Conservation (phyloP, 2,888 invertebrate genomes). For the Diloba caeruleocephala region DNA sequence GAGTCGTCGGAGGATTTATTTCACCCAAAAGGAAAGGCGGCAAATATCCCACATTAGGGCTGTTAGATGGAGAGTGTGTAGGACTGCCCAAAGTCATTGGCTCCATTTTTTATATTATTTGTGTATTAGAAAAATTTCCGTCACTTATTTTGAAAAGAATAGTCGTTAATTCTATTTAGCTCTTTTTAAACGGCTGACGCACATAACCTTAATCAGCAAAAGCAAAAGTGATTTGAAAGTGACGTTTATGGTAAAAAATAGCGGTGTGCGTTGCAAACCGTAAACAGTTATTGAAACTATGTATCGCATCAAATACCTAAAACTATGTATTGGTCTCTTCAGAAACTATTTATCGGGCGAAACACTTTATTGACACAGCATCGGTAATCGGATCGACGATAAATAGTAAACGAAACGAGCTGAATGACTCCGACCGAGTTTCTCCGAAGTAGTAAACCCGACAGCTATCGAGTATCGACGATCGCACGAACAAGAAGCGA, state of each 20-base stretch:
- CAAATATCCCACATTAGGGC: constrained; percentile 91
- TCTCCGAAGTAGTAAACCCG: too few relatives aligned
- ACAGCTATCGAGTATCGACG: too few relatives aligned
- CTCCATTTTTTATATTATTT: constrained; percentile 89
- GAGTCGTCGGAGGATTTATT: constrained; percentile 88
- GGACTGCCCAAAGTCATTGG: constrained; percentile 96
- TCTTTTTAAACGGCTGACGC: constrained; percentile 45
- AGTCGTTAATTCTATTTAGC: constrained; percentile 37
- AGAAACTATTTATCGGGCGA: too few relatives aligned
- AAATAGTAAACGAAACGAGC: too few relatives aligned
- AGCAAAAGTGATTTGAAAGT: constrained; percentile 20
- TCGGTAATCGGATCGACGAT: too few relatives aligned
- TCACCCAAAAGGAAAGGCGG: constrained; percentile 95
- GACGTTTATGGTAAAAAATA: constrained; percentile 21
- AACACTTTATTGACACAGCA: too few relatives aligned
- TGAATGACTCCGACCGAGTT: too few relatives aligned
- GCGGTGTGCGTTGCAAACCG: too few relatives aligned
- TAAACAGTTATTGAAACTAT: too few relatives aligned
- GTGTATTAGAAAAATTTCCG: constrained; percentile 2
- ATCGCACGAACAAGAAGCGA: too few relatives aligned
- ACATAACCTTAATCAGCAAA: constrained; percentile 33
- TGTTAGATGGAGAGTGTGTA: constrained; percentile 91
- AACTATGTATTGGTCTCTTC: too few relatives aligned
- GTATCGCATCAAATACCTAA: too few relatives aligned
- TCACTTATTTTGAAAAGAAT: constrained; percentile 13